Evolutionary conservation across 2,113 vertebrate species (phyloP), one percentile per base, ranked within the genome.

Genomic region (Passer domesticus): DNA sequence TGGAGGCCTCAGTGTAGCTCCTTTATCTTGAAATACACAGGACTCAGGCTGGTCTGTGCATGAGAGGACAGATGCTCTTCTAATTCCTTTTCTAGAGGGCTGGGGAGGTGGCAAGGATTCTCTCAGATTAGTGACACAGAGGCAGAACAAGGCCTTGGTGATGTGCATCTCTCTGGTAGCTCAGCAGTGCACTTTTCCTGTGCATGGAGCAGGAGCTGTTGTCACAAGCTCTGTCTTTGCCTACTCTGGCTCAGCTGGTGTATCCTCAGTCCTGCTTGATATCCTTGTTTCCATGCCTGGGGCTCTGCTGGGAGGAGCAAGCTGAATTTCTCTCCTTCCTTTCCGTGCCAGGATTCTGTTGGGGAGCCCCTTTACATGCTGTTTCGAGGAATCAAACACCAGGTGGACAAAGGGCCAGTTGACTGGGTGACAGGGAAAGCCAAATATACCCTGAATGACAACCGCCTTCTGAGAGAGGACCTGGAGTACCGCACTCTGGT

Each of bases 331-430:
- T 77, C 46, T 73, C 50, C 77, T 50, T 87, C 25, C 12, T 95
- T 60, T 59, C 77, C 72, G 28, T 69, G 27, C 15, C 75, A 99
- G 99, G 99, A 99, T 95, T 99, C 99, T 11, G 99, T 99, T 0
- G 99, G 99, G 23, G 99, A 99, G 92, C 98, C 99, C 28, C 98
- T 99, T 35, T 99, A 99, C 95, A 99, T 99, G 99, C 98, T 99
- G 53, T 99, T 99, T 94, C 98, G 99, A 83, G 99, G 99, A 69
- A 99, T 99, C 95, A 99, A 99, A 95, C 99, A 99, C 96, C 99
- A 99, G 87, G 99, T 99, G 50, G 99, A 99, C 95, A 99, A 99
- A 98, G 99, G 99, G 2, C 99, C 99, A 0, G 99, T 99, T 44
- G 99, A 99, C 62, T 98, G 98, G n/a, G 99, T 99, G 84, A 99